A percentile compares a stretch with the other conserved stretches of the same genome.
These are phyloP conservation scores for Drosophila incognita DNA, from an alignment of 2,888 invertebrate genomes.

Conservation along the genomic window DNA sequence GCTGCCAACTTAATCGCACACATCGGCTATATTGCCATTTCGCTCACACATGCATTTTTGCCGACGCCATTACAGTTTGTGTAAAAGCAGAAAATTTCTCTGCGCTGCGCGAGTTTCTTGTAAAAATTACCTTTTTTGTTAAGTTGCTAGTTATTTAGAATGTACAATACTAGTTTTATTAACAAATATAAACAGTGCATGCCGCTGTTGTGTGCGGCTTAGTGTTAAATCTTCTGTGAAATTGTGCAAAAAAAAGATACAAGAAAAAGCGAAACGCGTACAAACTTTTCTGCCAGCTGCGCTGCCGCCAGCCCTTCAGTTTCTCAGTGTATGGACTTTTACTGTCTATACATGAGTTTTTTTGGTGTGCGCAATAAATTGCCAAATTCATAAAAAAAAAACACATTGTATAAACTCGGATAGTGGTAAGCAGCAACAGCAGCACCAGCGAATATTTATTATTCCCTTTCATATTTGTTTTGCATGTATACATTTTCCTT, in stretches of 20 bases:
- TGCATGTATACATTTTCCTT: constrained; percentile 9
- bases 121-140: constrained; percentile 55
- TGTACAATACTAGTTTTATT: constrained; percentile 50
- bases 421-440: constrained; percentile 34
- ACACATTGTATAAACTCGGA: constrained; percentile 6
- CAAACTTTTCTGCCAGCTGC: constrained; percentile 63
- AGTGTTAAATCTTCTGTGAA: constrained; percentile 42
- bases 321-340: constrained; percentile 34
- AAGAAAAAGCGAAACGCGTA: constrained; percentile 41
- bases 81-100: constrained; percentile 82
- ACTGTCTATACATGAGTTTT: constrained; percentile 22
- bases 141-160: constrained; percentile 64
- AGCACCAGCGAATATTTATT: constrained; percentile 12
- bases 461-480: constrained; percentile 1
- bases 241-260: constrained; percentile 43
- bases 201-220: constrained; percentile 30
- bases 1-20: constrained; percentile 65
- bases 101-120: constrained; percentile 69
- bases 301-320: constrained; percentile 48
- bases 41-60: constrained; percentile 82
- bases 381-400: constrained; percentile 11
- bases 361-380: constrained; percentile 26
- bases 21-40: constrained; percentile 60
- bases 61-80: constrained; percentile 85
- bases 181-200: constrained; percentile 33